Evolutionary conservation across 1,140 invertebrate genomes (phyloP), one percentile per base, ranked within the genome.

Genomic region (Drosophila prosaltans): DNA sequence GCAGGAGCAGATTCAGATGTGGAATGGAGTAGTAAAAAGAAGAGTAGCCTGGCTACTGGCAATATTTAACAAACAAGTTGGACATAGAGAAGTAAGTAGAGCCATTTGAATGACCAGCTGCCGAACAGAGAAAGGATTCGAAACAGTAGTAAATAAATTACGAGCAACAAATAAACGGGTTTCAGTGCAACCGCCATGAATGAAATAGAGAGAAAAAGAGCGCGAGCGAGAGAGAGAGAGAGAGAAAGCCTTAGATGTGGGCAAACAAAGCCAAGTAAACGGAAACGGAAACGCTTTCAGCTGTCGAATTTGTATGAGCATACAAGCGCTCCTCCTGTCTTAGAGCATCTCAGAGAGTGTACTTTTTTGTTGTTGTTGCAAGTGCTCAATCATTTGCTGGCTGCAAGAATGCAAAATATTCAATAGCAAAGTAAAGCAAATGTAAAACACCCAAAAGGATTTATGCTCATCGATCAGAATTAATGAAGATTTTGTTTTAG

Each of bases 401-500:
- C 78, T 81, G 84, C 84, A 84, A 81, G 77, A 75, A 51, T 81
- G 72, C 74, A 73, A 55, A 72, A 70, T 61, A 59, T 68, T 61
- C 60, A 51, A 68, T 41, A 43, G 6, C 64, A 32, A 28, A 43
- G 30, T 26, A 21, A 48, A 26, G 65, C 69, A 69, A 59, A 79
- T 73, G 54, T 57, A 58, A 77, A 69, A 80, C 77, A 74, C 69
- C 72, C 67, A 80, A 81, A 75, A 77, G 80, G 77, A 86, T 83
- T 89, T 88, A 82, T 83, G 90, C 73, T 86, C 90, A 91, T 91
- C 90, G 90, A 91, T 91, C 90, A 91, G 90, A 84, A 91, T 91
- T 91, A 91, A 91, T 91, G 91, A 91, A 91, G 90, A 91, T 90
- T 90, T 91, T 89, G 76, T 84, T 78, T 86, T 72, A 79, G 76